These are phyloP conservation scores for Diploscapter pachys DNA, from an alignment of 1,140 invertebrate genomes.

Conservation along the genomic window DNA sequence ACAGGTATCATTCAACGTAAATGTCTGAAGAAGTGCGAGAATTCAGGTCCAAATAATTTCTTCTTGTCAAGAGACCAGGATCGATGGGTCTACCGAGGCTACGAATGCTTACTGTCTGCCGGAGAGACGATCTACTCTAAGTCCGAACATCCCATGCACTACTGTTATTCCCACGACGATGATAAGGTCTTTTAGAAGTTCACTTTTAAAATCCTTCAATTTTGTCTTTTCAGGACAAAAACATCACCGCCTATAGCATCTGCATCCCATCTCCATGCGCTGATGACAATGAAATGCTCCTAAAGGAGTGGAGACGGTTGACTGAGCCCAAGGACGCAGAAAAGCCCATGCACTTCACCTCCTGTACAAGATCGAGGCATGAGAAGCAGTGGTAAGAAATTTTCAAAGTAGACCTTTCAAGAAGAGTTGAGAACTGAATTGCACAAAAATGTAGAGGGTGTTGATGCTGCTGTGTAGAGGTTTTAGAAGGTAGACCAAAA, in stretches of 20 bases:
- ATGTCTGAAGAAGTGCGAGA: not conserved
- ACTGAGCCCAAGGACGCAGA: slow-evolving; percentile 38
- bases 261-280: slow-evolving; percentile 56
- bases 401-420: too few relatives aligned
- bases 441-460: too few relatives aligned
- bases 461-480: too few relatives aligned
- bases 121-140: slow-evolving; percentile 54
- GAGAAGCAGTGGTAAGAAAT: slow-evolving; percentile 47
- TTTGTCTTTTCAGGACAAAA: slow-evolving; percentile 17
- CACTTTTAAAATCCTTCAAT: not conserved
- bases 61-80: slow-evolving; percentile 50
- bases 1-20: not conserved
- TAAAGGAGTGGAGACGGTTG: slow-evolving; percentile 48
- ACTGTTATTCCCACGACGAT: slow-evolving; percentile 52
- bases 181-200: slow-evolving; percentile 6
- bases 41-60: slow-evolving; percentile 22
- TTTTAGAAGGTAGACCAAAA: too few relatives aligned
- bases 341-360: slow-evolving; percentile 44
- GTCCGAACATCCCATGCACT: slow-evolving; percentile 55
- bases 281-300: slow-evolving; percentile 45
- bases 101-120: slow-evolving; percentile 55
- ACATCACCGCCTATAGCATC: slow-evolving; percentile 47
- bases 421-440: too few relatives aligned
- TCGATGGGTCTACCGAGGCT: slow-evolving; percentile 55
- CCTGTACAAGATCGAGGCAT: slow-evolving; percentile 53